These are phyloP conservation scores for Microhierax caerulescens DNA, from an alignment of 2,797 vertebrate species.

Conservation along the genomic window DNA sequence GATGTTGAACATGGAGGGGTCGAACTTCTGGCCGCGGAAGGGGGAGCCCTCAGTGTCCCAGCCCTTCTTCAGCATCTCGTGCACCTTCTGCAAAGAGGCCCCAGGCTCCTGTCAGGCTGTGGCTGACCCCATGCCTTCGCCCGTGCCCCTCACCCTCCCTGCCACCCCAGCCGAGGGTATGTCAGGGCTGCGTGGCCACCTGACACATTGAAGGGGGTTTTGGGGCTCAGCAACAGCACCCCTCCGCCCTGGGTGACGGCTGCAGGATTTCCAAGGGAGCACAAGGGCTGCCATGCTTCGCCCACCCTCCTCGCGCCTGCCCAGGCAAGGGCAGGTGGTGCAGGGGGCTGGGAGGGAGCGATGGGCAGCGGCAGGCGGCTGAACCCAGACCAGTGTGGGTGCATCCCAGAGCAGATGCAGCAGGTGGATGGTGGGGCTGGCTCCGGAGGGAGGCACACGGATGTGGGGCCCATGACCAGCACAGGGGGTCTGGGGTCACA, in stretches of 20 bases:
- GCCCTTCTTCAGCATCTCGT: constrained; percentile 98
- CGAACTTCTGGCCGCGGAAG: constrained; percentile 93
- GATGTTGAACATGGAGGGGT: constrained; percentile 97
- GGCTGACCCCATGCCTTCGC: accelerated
- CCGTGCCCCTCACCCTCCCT: neutral
- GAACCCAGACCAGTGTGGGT: accelerated
- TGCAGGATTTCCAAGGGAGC: neutral
- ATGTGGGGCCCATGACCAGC: no score
- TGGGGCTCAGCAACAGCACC: neutral
- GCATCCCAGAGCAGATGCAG: neutral
- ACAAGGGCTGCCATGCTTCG: neutral
- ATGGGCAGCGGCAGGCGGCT: accelerated
- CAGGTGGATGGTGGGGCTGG: neutral
- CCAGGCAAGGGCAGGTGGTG: neutral
- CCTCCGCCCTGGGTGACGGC: neutral
- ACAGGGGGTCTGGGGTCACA: neutral
- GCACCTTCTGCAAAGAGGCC: constrained; percentile 87
- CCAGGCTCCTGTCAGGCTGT: accelerated
- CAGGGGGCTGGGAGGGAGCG: accelerated
- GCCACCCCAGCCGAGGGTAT: neutral
- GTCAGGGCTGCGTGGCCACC: accelerated
- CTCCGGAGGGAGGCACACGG: neutral
- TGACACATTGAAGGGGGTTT: accelerated
- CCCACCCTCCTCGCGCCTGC: neutral
- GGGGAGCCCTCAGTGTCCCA: constrained; percentile 98